Conservation (phyloP, 2,797 vertebrate species). For the Myioborus miniatus region DNA sequence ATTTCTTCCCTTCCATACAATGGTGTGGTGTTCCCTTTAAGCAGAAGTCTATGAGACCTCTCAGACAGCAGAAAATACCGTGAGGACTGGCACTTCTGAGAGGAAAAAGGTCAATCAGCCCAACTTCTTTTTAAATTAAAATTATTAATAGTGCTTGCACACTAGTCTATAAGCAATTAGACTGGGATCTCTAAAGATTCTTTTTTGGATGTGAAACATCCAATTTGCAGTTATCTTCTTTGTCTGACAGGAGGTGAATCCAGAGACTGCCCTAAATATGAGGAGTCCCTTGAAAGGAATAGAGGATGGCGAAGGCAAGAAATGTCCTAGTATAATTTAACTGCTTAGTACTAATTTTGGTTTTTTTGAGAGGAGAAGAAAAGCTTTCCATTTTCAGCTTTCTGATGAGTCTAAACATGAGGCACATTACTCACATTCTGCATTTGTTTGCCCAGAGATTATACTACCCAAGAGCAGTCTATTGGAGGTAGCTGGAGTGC, state of each 20-base stretch:
- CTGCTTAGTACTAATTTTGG: not conserved
- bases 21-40: not conserved
- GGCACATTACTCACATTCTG: not conserved
- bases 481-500: not conserved
- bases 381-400: not conserved
- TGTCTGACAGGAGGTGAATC: not conserved
- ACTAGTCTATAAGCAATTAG: not conserved
- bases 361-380: not conserved
- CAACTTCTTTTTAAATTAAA: not conserved
- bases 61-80: not conserved
- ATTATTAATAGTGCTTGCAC: not conserved
- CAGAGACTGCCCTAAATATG: not conserved
- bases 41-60: not conserved
- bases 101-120: not conserved
- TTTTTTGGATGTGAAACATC: not conserved
- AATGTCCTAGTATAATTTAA: not conserved
- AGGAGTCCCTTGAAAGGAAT: not conserved
- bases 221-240: not conserved
- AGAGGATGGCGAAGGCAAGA: not conserved
- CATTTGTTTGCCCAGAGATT: not conserved
- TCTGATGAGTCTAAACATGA: not conserved
- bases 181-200: not conserved
- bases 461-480: not conserved
- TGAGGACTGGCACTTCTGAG: not conserved
- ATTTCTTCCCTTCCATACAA: not conserved